phyloP scores from a whole-genome alignment of 1,140 invertebrate genomes.

The Mya arenaria region DNA sequence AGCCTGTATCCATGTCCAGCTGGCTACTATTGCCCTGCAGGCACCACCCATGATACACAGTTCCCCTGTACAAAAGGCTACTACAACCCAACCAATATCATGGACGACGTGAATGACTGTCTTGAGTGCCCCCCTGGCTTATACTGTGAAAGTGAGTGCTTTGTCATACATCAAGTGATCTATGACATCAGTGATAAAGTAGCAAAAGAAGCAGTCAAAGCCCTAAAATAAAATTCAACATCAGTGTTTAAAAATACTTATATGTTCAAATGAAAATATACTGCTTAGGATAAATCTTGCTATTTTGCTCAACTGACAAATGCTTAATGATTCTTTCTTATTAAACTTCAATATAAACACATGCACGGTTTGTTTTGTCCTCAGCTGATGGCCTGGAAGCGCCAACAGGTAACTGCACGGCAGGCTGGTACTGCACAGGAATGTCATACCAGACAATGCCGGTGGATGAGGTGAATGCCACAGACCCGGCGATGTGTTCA shows the following conservation, averaged over 20 bases:
- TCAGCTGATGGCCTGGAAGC: conserved; percentile 72
- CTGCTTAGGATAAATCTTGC: no score
- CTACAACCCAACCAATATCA: conserved; percentile 75
- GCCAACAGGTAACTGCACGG: conserved; percentile 74
- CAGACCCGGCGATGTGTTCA: conserved; percentile 68
- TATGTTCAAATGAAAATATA: no score
- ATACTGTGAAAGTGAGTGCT: conserved; percentile 75
- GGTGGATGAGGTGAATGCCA: conserved; percentile 61
- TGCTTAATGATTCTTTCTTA: no score
- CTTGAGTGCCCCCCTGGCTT: conserved; percentile 74
- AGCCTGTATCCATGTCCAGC: conserved; percentile 66
- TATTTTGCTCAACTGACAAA: no score
- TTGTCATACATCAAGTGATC: not conserved
- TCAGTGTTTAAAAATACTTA: not conserved
- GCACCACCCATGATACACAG: conserved; percentile 69
- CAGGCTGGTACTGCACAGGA: conserved; percentile 79
- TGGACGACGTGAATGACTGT: conserved; percentile 70
- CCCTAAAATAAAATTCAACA: not conserved
- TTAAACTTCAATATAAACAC: not conserved
- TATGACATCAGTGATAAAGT: not conserved
- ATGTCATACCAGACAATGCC: conserved; percentile 70
- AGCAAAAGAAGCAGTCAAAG: not conserved
- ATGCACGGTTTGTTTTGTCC: conserved; percentile 31
- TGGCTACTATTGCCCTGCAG: conserved; percentile 76
- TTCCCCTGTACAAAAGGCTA: conserved; percentile 75